Evolutionary conservation across 2,888 invertebrate genomes (phyloP), one percentile per base, ranked within the genome.

Genomic region (Drosophila borealis): DNA sequence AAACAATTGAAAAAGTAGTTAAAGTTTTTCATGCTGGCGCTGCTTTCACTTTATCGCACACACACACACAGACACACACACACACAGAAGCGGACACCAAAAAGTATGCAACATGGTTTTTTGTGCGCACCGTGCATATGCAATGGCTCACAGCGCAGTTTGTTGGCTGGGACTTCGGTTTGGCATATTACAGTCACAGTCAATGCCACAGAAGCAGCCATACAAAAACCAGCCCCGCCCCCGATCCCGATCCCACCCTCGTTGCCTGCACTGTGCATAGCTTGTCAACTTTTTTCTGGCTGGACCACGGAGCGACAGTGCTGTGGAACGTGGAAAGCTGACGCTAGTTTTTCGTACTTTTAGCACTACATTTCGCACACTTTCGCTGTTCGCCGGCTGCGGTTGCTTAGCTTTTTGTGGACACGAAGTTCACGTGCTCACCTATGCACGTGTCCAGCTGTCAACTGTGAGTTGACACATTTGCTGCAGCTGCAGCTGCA

Each of bases 1-100:
- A 85, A 85, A 85, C 85, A 85, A 88, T 85, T 85, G 88, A 85
- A 88, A 85, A 85, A 85, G 85, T 85, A 88, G 85, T 88, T 85
- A 88, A 85, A 82, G 79, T 85, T 88, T 85, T 88, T 81, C 74
- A 69, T 84, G 71, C 75, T 68, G 49, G 50, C 67, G 70, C 59
- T 74, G 81, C 81, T 81, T 79, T 77, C 81, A 83, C 77, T 85
- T 81, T 81, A 81, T 81, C 81, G 79, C 76, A 74, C 50, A 73
- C 66, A 49, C 51, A 63, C 48, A 48, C 61, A 63, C 46, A 3
- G n/a, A 48, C 59, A 63, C 25, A 61, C 13, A 48, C 50, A 60
- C 13, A 34, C 34, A 53, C 37, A 37, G 19, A 45, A 4, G 36
- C 44, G 21, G 19, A 34, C 34, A 42, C 61, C 66, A 70, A 60